Base-by-base conservation (phyloP, 2,797 vertebrate species). In the Valencia hispanica region DNA sequence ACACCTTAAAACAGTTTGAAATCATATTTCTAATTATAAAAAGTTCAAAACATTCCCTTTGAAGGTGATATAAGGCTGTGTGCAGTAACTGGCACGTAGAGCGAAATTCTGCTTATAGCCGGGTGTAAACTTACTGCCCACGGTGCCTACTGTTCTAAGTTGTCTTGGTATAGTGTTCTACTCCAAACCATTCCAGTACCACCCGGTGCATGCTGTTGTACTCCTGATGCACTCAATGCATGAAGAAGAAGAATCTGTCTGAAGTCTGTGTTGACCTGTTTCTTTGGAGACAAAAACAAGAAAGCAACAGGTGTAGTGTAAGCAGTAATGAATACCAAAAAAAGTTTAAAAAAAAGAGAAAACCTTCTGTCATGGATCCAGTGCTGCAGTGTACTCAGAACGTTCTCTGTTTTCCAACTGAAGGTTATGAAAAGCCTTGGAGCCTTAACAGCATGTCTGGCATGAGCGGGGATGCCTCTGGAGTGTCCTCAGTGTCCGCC, bases 371-470 rank as follows among this genome's bases (percentile, higher is more conserved):
- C 94, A 92, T 96, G 96, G 95, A 96, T 95, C 95, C 94, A 95
- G 95, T 95, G 96, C 95, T 96, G 93, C 92, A 90, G 91, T 95
- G 91, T 96, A 96, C 96, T 96, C 95, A 95, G 94, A 95, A 94
- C 95, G 94, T 95, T 96, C 96, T 96, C 93, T 96, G 96, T 97
- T 92, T 97, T 96, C 94, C 95, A 96, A 96, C 94, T 88, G 93
- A 97, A 97, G 95, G 95, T 96, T 97, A 96, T 95, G 96, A 97
- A 95, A 96, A 96, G 95, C 96, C 95, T 96, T 95, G 95, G 95
- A 97, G 95, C 96, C 96, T 97, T 96, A 98, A 96, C 96, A 96
- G 95, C 95, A 96, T 96, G 95, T 96, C 94, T 95, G 95, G 95
- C 93, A 95, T 94, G 94, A 95, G 93, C 94, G 95, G 94, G 95